Base-by-base conservation (phyloP, 2,113 vertebrate species). In the Clarias magur region DNA sequence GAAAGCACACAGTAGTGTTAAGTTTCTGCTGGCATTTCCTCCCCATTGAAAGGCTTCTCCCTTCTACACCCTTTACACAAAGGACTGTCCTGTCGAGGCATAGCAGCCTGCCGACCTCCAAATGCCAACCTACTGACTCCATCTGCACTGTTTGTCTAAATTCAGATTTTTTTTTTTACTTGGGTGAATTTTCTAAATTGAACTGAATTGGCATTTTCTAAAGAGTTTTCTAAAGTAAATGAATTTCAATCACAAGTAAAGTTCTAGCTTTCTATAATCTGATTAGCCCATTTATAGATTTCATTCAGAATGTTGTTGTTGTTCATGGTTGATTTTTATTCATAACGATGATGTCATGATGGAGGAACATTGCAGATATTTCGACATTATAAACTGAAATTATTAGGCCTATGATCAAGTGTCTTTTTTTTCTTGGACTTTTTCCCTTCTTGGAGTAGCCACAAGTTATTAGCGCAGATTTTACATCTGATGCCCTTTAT, bases 11-110 rank as follows among this genome's bases (percentile, higher is more conserved):
- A 48, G 75, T n/a, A 34, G 84, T 85, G 89, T 89, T 89, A 80
- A 27, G 48, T 88, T 90, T 85, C 83, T 25, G 30, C 63, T 82
- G 62, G 63, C 68, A 85, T 90, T 90, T 86, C 81, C 15, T 62
- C 60, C 38, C 30, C 30, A 75, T 72, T 80, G 42, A 68, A 89
- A 89, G 63, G 63, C 78, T 88, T 81, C 34, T 76, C 82, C 84
- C 42, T 27, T 83, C 23, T 83, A 83, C 86, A 73, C 76, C 81
- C 84, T 56, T 80, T 48, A 87, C 87, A 72, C 81, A 80, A 82
- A 84, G 78, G 85, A 87, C 82, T 48, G 42, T 82, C 78, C 83
- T 87, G 88, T 82, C 89, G 68, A 91, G 79, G 21, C 75, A 38
- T 10, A 80, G 62, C 70, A 34, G 27, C 60, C 13, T 56, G n/a